Percentiles rank a stretch among this genome's conserved stretches.
phyloP scores from a whole-genome alignment of 2,113 vertebrate genomes.

The Dipodomys ordii region DNA sequence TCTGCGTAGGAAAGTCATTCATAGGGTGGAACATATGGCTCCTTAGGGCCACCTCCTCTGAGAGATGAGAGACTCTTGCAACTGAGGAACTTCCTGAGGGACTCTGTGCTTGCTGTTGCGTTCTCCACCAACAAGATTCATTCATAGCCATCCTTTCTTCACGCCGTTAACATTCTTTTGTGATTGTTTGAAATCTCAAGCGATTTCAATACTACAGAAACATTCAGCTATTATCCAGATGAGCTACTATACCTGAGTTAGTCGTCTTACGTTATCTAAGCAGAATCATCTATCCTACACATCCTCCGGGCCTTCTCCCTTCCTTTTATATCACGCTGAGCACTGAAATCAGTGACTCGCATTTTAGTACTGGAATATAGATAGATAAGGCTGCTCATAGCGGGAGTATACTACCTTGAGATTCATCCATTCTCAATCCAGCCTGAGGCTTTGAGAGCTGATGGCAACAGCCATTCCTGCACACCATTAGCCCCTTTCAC shows the following conservation, averaged over 20 bases:
- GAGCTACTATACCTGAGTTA: background rate
- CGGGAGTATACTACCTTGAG: background rate
- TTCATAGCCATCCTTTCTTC: background rate
- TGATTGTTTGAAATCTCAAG: background rate
- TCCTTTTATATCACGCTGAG: background rate
- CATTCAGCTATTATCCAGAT: background rate
- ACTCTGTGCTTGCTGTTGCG: background rate
- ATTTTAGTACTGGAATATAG: background rate
- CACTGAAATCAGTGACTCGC: background rate
- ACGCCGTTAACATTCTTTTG: background rate
- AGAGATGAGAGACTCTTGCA: background rate
- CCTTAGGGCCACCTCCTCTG: background rate
- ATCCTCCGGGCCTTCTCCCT: background rate
- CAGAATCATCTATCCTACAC: background rate
- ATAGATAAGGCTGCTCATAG: background rate
- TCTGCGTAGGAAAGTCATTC: background rate
- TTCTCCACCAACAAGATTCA: background rate
- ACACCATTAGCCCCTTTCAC: background rate
- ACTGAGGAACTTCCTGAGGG: background rate
- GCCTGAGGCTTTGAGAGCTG: background rate
- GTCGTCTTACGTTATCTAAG: background rate
- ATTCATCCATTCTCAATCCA: background rate
- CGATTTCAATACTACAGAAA: background rate
- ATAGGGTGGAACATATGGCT: background rate
- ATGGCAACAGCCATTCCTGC: background rate